Base-by-base conservation (phyloP, 2,113 vertebrate species). In the Entelurus aequoreus region DNA sequence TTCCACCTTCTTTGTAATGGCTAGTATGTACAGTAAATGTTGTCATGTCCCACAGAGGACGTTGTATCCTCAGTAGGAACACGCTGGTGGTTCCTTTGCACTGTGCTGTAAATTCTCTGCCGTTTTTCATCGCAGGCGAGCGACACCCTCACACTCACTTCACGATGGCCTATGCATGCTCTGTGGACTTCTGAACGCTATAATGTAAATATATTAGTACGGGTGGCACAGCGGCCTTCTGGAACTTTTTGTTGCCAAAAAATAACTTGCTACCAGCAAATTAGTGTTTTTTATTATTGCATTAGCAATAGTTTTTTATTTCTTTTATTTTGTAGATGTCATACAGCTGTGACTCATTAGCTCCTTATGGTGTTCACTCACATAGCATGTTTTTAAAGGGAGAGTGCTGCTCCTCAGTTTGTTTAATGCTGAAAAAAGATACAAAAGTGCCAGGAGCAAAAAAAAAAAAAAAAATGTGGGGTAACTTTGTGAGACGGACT, bases 91-190 rank as follows among this genome's bases (percentile, higher is more conserved):
- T 74, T 76, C 70, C 69, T 79, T 82, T 86, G 85, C 83, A 88
- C 84, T 87, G 84, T 82, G 84, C 76, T 80, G 76, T 81, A 42
- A 69, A 62, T 16, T 62, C 14, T 50, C 44, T 14, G 13, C 21
- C 13, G 28, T 28, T 48, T 66, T 66, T 59, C 62, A 5, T 2
- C 46, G 65, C 11, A 56, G 61, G 79, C 68, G 72, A 21, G 79
- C 68, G 72, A 21, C 55, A 46, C 70, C 53, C 28, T 19, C 69
- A 75, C 75, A 44, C 54, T 35, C 66, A 80, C 78, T 78, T 78
- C 76, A 71, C 57, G 13, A 78, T 63, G 78, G 88, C 86, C 88
- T 89, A 90, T 89, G 91, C 91, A 91, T 91, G 91, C 87, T 89
- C 84, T 84, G 87, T 84, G 84, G 81, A 90, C 75, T 76, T 46